phyloP scores from a whole-genome alignment of 2,113 vertebrate genomes.

The Chauna torquata region DNA sequence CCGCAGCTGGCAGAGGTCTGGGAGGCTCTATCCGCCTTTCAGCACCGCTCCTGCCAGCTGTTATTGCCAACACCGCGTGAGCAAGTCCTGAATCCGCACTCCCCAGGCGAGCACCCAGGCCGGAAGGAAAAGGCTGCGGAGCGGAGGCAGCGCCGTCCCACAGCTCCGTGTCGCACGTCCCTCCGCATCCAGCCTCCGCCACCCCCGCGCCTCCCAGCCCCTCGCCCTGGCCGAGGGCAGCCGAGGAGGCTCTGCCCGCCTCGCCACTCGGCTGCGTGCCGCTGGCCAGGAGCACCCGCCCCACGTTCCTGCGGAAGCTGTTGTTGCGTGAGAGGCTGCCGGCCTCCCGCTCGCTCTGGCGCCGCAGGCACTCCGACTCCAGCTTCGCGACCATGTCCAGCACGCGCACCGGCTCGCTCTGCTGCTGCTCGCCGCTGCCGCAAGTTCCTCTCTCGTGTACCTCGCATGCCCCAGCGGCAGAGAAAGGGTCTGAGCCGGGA shows the following conservation, averaged over 20 bases:
- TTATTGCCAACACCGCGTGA: slow-evolving; percentile 12
- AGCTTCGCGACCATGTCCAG: slow-evolving; percentile 94
- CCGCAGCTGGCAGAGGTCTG: neutral
- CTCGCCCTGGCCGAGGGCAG: neutral
- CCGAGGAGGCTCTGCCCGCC: neutral
- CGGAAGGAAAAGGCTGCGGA: slow-evolving; percentile 14
- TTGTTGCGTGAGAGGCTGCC: slow-evolving; percentile 82
- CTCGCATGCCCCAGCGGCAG: slow-evolving; percentile 22
- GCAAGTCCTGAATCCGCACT: slow-evolving; percentile 22
- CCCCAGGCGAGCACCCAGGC: slow-evolving; percentile 25
- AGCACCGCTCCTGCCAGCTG: neutral
- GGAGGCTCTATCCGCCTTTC: slow-evolving; percentile 29
- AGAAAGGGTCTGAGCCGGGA: slow-evolving; percentile 35
- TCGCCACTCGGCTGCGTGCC: slow-evolving; percentile 53
- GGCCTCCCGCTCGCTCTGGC: slow-evolving; percentile 75
- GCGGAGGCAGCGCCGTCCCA: slow-evolving; percentile 27
- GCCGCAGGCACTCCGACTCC: slow-evolving; percentile 88
- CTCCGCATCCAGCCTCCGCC: neutral
- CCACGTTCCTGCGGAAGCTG: slow-evolving; percentile 86
- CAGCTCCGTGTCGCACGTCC: neutral
- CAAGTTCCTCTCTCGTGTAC: slow-evolving; percentile 8
- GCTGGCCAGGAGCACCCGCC: slow-evolving; percentile 83
- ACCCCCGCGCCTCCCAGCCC: neutral
- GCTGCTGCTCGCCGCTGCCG: slow-evolving; percentile 59
- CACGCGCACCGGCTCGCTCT: slow-evolving; percentile 83